A percentile compares a stretch with the other conserved stretches of the same genome.
phyloP scores from a whole-genome alignment of 2,797 vertebrate species.

The Poecile montanus region DNA sequence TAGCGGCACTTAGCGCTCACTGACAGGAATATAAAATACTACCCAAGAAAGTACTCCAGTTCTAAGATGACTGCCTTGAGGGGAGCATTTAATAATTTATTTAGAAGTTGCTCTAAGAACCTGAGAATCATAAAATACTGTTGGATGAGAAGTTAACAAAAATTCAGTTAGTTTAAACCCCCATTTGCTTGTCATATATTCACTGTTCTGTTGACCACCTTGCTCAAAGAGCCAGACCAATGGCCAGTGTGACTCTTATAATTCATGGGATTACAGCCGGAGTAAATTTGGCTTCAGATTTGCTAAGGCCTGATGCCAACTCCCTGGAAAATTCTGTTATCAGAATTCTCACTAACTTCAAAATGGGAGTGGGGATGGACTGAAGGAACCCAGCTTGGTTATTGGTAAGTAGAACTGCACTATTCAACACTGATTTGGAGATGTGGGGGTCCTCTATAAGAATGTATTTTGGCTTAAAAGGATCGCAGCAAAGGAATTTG shows the following conservation, averaged over 20 bases:
- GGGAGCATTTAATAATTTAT: neutral
- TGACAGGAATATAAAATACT: slow-evolving; percentile 9
- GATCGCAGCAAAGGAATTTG: neutral
- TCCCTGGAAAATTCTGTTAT: neutral
- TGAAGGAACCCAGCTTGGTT: neutral
- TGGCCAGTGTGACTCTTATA: neutral
- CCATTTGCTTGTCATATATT: neutral
- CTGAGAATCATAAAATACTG: neutral
- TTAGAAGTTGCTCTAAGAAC: neutral
- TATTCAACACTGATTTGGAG: accelerated
- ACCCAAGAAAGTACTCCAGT: neutral
- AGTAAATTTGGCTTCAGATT: neutral
- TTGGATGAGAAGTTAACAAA: neutral
- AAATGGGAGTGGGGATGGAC: neutral
- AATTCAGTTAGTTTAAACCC: neutral
- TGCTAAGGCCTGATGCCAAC: neutral
- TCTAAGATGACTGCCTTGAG: neutral
- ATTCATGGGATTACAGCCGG: neutral
- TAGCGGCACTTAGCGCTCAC: neutral
- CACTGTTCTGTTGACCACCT: accelerated
- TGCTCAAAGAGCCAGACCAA: neutral
- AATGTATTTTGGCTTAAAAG: neutral
- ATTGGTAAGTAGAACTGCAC: neutral
- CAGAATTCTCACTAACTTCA: neutral
- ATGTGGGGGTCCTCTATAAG: neutral